Base-by-base conservation (phyloP, 2,888 invertebrate species). In the Platycnemis pennipes region DNA sequence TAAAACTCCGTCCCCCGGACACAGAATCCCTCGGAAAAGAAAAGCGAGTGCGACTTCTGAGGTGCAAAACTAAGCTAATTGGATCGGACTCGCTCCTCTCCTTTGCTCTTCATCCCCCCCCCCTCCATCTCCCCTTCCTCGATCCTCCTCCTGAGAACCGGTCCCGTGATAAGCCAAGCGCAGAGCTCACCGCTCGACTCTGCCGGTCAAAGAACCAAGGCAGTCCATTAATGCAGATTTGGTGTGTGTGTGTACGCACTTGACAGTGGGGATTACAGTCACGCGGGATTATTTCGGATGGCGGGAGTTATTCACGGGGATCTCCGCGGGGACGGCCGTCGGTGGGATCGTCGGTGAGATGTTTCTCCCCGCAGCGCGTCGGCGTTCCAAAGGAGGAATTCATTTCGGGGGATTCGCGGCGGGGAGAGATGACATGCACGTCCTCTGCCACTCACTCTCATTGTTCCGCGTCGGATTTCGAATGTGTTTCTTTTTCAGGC, bases 171-270 rank as follows among this genome's bases (percentile, higher is more conserved):
- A 77, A 77, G 77, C 77, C 77, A 37, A 26, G 13, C 77, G 77
- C 77, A 37, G 37, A 31, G n/a, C 5, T 2, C 3, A 11, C 26
- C 26, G 26, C 26, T 22, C 63, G 63, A 22, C 63, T 77, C 77
- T 5, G 77, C 8, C 77, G 77, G 77, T 77, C 77, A 77, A 77
- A 77, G 77, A 77, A 31, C 77, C 37, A 26, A 26, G 37, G 37
- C 77, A 77, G 77, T 77, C 77, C 77, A 77, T 77, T 77, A 77
- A 77, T 77, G 77, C 77, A 77, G 77, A 77, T 77, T 77, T 77
- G 77, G 77, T 77, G 77, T 77, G 77, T 77, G 77, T 77, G 77
- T 77, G 77, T 77, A 77, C 77, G 77, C 77, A 37, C 77, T 37
- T 77, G 77, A 77, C 77, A 77, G 77, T 77, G 13, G 77, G 77